Evolutionary conservation across 2,113 vertebrate species (phyloP).

Genomic region (Tetraodon nigroviridis): DNA sequence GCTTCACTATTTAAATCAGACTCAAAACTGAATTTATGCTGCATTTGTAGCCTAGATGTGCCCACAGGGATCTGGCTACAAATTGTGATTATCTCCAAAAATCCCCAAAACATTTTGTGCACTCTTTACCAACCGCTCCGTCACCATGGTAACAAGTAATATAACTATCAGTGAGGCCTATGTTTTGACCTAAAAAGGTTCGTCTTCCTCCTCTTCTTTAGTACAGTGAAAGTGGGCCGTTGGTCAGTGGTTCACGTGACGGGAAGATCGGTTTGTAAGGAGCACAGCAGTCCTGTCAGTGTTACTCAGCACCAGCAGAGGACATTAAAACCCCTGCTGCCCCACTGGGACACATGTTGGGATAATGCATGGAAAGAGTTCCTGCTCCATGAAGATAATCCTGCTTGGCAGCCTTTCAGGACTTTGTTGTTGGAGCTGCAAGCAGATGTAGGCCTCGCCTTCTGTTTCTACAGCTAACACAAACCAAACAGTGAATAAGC

Average conservation of each 20-base stretch:
- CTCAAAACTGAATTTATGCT: too few species aligned
- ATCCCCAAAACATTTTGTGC: too few species aligned
- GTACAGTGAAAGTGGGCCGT: background rate
- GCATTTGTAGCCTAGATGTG: too few species aligned
- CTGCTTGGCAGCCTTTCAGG: slow-evolving; percentile 45
- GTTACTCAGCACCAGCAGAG: background rate
- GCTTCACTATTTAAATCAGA: too few species aligned
- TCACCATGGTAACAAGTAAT: too few species aligned
- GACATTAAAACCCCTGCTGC: slow-evolving; percentile 22
- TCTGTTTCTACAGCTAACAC: slow-evolving; percentile 14
- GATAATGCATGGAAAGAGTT: slow-evolving; percentile 24
- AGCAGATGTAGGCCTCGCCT: slow-evolving; percentile 26
- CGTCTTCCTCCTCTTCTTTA: too few species aligned
- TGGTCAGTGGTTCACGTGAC: background rate
- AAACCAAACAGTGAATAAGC: slow-evolving; percentile 36
- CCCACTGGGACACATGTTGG: slow-evolving; percentile 27
- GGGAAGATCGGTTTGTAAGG: slow-evolving; percentile 10
- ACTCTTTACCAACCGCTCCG: too few species aligned
- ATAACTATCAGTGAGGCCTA: too few species aligned
- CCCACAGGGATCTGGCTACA: too few species aligned
- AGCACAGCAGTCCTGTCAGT: slow-evolving; percentile 6
- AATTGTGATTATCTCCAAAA: too few species aligned
- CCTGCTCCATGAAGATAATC: slow-evolving; percentile 49
- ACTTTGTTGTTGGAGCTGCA: slow-evolving; percentile 23
- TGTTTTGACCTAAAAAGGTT: too few species aligned